Evolutionary conservation across 2,113 vertebrate species (phyloP), one percentile per base, ranked within the genome.

Genomic region (Oophaga pumilio): DNA sequence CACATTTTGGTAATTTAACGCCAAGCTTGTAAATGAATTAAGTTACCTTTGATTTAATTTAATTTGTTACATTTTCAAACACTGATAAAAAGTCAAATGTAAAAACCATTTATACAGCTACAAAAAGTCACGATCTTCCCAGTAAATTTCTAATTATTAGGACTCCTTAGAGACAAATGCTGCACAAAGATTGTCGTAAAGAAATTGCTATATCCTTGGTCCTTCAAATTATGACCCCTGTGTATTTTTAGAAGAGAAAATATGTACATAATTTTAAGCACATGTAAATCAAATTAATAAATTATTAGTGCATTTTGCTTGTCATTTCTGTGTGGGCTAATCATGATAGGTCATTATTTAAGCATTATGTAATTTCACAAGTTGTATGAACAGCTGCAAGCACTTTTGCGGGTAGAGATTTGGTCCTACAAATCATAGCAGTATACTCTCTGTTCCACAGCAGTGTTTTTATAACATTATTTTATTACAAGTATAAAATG

Each of bases 261-360:
- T 92, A 86, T 89, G 82, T 91, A 89, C 89, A 89, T 93, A 92
- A 93, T 93, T 94, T 94, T 93, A 92, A 93, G 90, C 90, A 90
- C 90, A 92, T 90, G 90, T 92, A 95, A 94, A 93, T 94, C 73
- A 94, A 93, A 92, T 93, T 93, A 94, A 93, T 93, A 92, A 91
- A 92, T 93, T 93, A 92, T 94, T 92, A 92, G 91, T 89, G 86
- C 89, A 90, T 93, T 94, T 94, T 94, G 90, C 90, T 93, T 95
- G 92, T 94, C 91, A 93, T 93, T 91, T 93, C 92, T 93, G 91
- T 92, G 93, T 95, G 91, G 91, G 85, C 90, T 94, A 93, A 93
- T 94, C 81, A 13, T 92, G 91, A 92, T 93, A 92, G 90, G 91
- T 94, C 90, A 93, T 94, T 95, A 93, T 94, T 94, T 93, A 93